These are phyloP conservation scores for Epistrophe grossulariae DNA, from an alignment of 2,888 invertebrate species.

Conservation along the genomic window DNA sequence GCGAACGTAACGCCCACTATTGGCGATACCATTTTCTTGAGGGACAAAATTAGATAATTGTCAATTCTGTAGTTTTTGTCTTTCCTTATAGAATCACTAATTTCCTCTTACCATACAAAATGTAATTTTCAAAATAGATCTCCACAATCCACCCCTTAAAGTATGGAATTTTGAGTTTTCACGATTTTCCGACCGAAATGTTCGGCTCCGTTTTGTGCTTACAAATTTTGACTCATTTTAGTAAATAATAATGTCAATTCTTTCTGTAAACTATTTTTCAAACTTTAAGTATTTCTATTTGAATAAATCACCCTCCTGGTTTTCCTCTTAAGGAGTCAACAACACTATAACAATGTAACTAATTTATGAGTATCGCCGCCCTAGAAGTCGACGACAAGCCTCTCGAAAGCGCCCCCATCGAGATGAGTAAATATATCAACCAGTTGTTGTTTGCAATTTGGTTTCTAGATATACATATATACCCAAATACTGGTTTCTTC, in stretches of 20 bases:
- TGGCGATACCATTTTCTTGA: too few relatives aligned
- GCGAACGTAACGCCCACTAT: too few relatives aligned
- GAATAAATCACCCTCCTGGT: background rate
- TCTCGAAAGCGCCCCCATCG: background rate
- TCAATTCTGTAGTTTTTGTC: too few relatives aligned
- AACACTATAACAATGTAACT: too few relatives aligned
- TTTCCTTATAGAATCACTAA: too few relatives aligned
- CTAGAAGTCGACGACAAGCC: background rate
- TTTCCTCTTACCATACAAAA: too few relatives aligned
- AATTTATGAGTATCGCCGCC: conserved; percentile 4
- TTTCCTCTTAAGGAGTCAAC: background rate
- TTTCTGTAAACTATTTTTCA: background rate
- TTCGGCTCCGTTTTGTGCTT: too few relatives aligned
- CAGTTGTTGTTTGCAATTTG: background rate
- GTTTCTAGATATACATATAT: background rate
- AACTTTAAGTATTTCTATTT: background rate
- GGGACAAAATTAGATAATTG: too few relatives aligned
- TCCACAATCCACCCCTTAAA: too few relatives aligned
- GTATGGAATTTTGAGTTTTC: too few relatives aligned
- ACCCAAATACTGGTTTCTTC: background rate
- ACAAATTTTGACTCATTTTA: background rate
- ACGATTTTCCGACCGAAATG: too few relatives aligned
- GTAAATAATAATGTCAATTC: background rate
- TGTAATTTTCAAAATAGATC: too few relatives aligned
- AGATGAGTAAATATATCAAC: conserved; percentile 15